Evolutionary conservation across 2,888 invertebrate genomes (phyloP).

Genomic region (Acrocyrtus sp.): DNA sequence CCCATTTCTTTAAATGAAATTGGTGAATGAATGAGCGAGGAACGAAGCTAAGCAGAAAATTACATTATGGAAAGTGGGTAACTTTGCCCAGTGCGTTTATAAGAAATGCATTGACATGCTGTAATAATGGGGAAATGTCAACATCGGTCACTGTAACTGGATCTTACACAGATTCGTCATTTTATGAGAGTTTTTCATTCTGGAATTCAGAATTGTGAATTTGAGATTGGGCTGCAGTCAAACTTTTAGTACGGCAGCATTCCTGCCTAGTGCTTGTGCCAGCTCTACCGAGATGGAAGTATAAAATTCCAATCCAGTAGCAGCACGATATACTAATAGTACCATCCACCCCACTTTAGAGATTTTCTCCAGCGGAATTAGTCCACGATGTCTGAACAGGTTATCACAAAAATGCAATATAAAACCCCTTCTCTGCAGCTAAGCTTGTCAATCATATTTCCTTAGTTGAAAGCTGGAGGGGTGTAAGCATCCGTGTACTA

Average conservation of each 20-base stretch:
- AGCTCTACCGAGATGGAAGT: no score
- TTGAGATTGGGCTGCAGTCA: constrained; percentile 30
- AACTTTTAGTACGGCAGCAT: constrained; percentile 5
- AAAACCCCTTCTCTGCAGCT: constrained; percentile 37
- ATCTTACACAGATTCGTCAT: constrained; percentile 30
- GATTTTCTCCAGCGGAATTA: constrained; percentile 25
- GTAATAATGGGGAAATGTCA: constrained; percentile 41
- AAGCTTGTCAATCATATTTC: no score
- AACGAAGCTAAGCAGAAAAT: background rate
- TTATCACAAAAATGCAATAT: constrained; percentile 44
- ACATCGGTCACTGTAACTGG: constrained; percentile 50
- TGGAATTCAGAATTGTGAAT: no score
- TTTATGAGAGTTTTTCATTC: constrained; percentile 2
- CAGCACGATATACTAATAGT: background rate
- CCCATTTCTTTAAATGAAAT: constrained; percentile 29
- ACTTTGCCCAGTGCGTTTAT: no score
- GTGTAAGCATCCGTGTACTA: no score
- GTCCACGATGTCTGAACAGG: constrained; percentile 43
- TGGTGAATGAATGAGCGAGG: constrained; percentile 35
- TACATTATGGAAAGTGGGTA: background rate
- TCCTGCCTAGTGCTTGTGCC: no score
- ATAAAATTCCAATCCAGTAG: no score
- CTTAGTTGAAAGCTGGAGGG: no score
- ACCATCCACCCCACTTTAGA: no score
- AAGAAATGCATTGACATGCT: no score